Percentiles rank a stretch among this genome's conserved stretches.
Evolutionary conservation across 2,888 invertebrate genomes (phyloP).

Genomic region (Rutpela maculata): DNA sequence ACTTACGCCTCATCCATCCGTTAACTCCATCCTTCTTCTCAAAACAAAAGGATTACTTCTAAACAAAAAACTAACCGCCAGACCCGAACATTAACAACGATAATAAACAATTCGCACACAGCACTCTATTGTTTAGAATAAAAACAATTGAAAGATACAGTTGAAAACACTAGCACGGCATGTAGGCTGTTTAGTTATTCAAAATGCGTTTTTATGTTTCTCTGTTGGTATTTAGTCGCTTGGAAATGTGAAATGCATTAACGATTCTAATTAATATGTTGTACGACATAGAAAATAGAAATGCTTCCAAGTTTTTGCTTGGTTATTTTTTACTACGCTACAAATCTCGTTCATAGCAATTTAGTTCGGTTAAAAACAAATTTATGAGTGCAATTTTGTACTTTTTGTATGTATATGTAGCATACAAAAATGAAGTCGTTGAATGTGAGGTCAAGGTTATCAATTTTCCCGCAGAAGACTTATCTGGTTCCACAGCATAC

Average conservation of each 20-base stretch:
- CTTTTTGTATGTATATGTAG: too few species aligned
- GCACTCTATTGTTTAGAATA: conserved; percentile 27
- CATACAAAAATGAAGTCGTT: too few species aligned
- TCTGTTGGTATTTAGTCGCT: conserved; percentile 10
- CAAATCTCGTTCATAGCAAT: neutral
- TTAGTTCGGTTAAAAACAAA: neutral
- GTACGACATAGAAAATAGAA: neutral
- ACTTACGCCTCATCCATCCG: conserved; percentile 6
- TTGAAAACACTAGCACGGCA: conserved; percentile 6
- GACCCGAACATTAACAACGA: conserved; percentile 1
- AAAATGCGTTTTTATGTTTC: conserved; percentile 16
- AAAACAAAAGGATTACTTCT: conserved; percentile 11
- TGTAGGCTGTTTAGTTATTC: conserved; percentile 10
- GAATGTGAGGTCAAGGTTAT: too few species aligned
- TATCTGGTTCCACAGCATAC: too few species aligned
- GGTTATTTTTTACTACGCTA: neutral
- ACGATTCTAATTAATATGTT: neutral
- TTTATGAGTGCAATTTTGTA: neutral
- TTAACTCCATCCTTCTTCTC: neutral
- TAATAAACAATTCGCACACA: conserved; percentile 1
- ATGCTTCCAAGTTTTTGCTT: neutral
- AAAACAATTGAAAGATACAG: conserved; percentile 38
- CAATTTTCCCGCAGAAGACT: too few species aligned
- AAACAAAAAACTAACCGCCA: neutral
- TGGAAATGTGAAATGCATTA: conserved; percentile 2